Conservation (phyloP, 1,140 invertebrate species). For the Zaprionus africanus region DNA sequence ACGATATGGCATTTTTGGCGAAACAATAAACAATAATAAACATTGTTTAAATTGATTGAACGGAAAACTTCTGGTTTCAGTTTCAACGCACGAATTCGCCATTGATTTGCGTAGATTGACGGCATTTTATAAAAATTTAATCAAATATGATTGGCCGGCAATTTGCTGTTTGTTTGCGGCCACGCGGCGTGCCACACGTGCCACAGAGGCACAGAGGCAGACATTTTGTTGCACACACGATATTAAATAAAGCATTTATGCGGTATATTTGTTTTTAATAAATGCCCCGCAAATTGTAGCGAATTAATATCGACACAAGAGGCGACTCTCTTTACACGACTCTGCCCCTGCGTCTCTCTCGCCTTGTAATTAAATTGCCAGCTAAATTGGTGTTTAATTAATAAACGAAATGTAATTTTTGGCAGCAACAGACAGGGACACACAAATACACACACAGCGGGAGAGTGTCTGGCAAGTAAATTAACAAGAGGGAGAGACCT, state of each 20-base stretch:
- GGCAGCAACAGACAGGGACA: conserved; percentile 23
- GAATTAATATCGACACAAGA: conserved; percentile 17
- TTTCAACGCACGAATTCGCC: not conserved
- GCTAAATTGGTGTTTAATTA: conserved; percentile 75
- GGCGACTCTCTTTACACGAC: not conserved
- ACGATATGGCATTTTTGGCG: not conserved
- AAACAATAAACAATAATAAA: not conserved
- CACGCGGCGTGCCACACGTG: not conserved
- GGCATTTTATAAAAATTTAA: conserved; percentile 10
- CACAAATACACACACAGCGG: conserved; percentile 27
- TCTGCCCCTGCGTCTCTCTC: not conserved
- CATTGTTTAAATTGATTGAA: not conserved
- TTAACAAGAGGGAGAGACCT: conserved; percentile 45
- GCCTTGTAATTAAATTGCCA: conserved; percentile 66
- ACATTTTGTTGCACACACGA: not conserved
- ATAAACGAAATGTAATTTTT: conserved; percentile 78
- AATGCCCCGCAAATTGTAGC: conserved; percentile 34
- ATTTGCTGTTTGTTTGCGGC: conserved; percentile 6
- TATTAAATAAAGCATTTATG: conserved; percentile 39
- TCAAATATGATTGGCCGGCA: conserved; percentile 9
- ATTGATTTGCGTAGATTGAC: conserved; percentile 3
- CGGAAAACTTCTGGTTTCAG: not conserved
- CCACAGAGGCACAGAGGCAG: not conserved
- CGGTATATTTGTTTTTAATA: conserved; percentile 40
- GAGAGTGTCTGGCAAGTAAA: conserved; percentile 62